phyloP scores from a whole-genome alignment of 2,113 vertebrate genomes.

The Malaclemys terrapin region DNA sequence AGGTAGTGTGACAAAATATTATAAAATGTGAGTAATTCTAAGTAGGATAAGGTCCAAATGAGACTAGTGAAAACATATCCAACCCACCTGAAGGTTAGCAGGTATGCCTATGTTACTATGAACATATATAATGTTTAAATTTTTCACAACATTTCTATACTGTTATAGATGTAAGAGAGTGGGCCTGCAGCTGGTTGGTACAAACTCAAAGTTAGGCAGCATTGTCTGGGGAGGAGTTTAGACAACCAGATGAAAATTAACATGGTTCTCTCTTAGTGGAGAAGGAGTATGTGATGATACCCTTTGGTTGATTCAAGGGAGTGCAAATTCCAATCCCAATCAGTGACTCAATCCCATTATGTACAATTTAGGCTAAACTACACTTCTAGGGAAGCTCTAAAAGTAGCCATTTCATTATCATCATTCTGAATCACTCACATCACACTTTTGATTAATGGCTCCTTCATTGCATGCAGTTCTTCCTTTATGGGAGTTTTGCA shows the following conservation, averaged over 20 bases:
- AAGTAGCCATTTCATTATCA: not conserved
- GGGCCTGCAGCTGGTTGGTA: not conserved
- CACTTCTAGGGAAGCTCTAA: not conserved
- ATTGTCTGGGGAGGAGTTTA: not conserved
- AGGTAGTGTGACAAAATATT: not conserved
- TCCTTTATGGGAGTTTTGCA: not conserved
- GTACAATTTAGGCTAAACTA: fast-evolving
- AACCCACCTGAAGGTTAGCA: not conserved
- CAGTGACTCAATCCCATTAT: fast-evolving
- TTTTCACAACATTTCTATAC: no score
- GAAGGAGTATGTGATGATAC: conserved; percentile 1
- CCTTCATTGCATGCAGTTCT: not conserved
- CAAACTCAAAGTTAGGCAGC: not conserved
- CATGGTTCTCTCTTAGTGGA: not conserved
- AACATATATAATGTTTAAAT: no score
- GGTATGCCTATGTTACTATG: no score
- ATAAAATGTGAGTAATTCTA: not conserved
- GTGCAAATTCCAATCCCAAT: not conserved
- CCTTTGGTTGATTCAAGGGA: not conserved
- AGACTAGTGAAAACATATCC: not conserved
- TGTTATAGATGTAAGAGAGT: no score
- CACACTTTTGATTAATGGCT: not conserved
- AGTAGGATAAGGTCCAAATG: fast-evolving
- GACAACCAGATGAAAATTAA: not conserved
- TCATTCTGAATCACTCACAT: not conserved